A percentile compares a stretch with the other conserved stretches of the same genome.
Evolutionary conservation across 30 jellyfish, hydroid and myxozoan species (phyloP).

Genomic region (Catostylus mosaicus): DNA sequence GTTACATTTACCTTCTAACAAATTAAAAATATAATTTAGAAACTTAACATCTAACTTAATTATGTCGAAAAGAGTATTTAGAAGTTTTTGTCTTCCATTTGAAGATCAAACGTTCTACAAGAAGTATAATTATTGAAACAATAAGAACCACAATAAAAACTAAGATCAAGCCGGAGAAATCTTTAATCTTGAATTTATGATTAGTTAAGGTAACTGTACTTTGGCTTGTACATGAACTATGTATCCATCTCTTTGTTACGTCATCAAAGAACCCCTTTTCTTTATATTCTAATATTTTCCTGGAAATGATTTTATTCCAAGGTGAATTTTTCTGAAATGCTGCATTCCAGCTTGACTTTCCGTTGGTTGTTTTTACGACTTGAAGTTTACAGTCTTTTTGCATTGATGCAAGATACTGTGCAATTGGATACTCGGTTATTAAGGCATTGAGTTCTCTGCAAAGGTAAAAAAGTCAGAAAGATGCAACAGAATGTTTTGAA

Average conservation of each 20-base stretch:
- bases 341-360: slow-evolving; percentile 5
- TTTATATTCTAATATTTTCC: slow-evolving; percentile 18
- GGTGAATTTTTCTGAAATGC: slow-evolving; percentile 6
- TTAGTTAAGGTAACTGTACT: not conserved
- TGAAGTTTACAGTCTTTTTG: not conserved
- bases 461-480: no score
- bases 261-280: slow-evolving; percentile 9
- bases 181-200: not conserved
- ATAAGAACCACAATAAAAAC: not conserved
- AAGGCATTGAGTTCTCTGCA: slow-evolving; percentile 1
- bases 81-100: not conserved
- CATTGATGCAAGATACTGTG: not conserved
- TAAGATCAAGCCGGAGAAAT: slow-evolving; percentile 10
- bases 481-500: no score
- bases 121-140: not conserved
- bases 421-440: not conserved
- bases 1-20: no score
- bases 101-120: not conserved
- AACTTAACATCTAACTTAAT: no score
- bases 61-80: no score
- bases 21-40: no score
- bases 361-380: not conserved
- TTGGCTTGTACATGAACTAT: slow-evolving; percentile 4
- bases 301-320: slow-evolving; percentile 5
- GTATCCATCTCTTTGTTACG: slow-evolving; percentile 16